Evolutionary conservation across 2,888 invertebrate genomes (phyloP).

Genomic region (Drosophila infuscata): DNA sequence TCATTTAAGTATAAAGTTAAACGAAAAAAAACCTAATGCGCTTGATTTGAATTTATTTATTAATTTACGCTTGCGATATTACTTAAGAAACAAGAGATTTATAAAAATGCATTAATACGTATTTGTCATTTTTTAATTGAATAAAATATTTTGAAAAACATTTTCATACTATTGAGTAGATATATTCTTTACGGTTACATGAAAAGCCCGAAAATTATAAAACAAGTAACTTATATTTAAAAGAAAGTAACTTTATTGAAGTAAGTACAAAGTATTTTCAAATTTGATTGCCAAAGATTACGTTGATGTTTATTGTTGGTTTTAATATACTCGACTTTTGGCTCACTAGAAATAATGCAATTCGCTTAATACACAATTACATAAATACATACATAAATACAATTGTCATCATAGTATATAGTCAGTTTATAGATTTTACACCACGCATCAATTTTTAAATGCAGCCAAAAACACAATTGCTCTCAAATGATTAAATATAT

Average conservation of each 20-base stretch:
- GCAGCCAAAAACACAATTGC: conserved; percentile 67
- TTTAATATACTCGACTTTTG: conserved; percentile 35
- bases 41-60: conserved; percentile 26
- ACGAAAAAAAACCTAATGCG: conserved; percentile 31
- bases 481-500: conserved; percentile 49
- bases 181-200: not conserved
- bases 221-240: not conserved
- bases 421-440: conserved; percentile 63
- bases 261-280: conserved; percentile 13
- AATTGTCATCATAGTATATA: conserved; percentile 71
- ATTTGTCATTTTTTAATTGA: conserved; percentile 36
- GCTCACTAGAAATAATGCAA: conserved; percentile 66
- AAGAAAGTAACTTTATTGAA: conserved; percentile 17
- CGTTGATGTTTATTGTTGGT: conserved; percentile 15
- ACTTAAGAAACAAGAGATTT: conserved; percentile 43
- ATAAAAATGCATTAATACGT: conserved; percentile 52
- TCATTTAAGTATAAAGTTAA: conserved; percentile 25
- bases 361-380: conserved; percentile 66
- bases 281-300: conserved; percentile 37
- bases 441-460: conserved; percentile 59
- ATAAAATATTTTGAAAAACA: conserved; percentile 34
- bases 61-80: conserved; percentile 36
- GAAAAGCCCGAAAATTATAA: conserved; percentile 3
- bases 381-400: conserved; percentile 75
- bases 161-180: conserved; percentile 32